These are phyloP conservation scores for Apamea epomidion DNA, from an alignment of 2,888 invertebrate genomes.

Conservation along the genomic window DNA sequence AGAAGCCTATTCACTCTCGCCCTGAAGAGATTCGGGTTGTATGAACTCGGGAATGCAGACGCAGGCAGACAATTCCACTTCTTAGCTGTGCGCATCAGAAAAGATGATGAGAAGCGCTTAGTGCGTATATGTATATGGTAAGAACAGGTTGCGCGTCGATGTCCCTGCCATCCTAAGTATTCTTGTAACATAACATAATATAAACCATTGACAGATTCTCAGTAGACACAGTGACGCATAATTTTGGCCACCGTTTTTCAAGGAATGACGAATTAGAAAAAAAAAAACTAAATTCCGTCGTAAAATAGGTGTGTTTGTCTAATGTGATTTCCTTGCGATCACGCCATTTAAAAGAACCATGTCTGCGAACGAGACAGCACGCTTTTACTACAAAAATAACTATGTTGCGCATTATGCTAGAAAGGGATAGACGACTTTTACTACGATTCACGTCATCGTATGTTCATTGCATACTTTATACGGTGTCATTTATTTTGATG, in stretches of 20 bases:
- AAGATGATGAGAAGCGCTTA: no score
- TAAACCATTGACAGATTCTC: not conserved
- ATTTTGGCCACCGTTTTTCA: not conserved
- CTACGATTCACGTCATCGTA: constrained; percentile 33
- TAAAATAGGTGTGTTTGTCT: constrained; percentile 8
- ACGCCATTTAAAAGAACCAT: constrained; percentile 13
- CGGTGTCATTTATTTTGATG: not conserved
- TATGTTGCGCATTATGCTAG: constrained; percentile 30
- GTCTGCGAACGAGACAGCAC: constrained; percentile 2
- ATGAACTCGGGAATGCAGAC: no score
- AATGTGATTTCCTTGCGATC: not conserved
- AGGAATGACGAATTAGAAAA: not conserved
- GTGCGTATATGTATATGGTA: no score
- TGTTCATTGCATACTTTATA: not conserved
- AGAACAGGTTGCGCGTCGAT: no score
- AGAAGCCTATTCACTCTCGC: no score
- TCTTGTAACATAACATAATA: not conserved
- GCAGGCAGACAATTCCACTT: no score
- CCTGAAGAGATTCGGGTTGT: no score
- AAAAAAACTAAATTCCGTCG: not conserved
- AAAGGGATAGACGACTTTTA: constrained; percentile 8
- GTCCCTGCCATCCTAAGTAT: not conserved
- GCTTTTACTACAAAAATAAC: constrained; percentile 43
- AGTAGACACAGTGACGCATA: not conserved
- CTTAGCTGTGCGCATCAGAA: no score